Evolutionary conservation across 2,113 vertebrate species (phyloP), one percentile per base, ranked within the genome.

Genomic region (Lethenteron reissneri): DNA sequence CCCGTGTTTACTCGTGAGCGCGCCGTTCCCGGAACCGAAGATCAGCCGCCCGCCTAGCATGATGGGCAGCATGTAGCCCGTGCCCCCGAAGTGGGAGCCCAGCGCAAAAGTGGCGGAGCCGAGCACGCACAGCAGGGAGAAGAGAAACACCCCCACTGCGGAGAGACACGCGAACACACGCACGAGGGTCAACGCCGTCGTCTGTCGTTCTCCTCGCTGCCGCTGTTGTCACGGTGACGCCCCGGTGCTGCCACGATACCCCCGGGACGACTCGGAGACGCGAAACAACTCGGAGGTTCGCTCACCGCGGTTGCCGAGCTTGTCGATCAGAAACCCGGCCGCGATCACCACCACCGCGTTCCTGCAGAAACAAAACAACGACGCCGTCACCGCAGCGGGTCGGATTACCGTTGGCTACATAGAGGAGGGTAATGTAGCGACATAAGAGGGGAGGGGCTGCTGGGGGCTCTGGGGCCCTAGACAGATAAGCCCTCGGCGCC

Each of bases 41-140:
- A 89, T 75, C 64, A 87, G 74, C 12, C 84, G 83, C 62, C 85
- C 86, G 0, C 79, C 83, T 58, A 89, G 80, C 85, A 88, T 87
- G 62, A 85, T 74, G 0, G 82, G 85, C 71, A 88, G 79, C 73
- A 88, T 81, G 74, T 85, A 84, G 0, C 81, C 74, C 0, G 78
- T 84, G 60, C 85, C 85, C 74, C 81, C 86, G 72, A 86, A 87
- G 77, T 86, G 85, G 72, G 83, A 87, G 6, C 86, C 86, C 73
- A 87, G 76, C 1, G 85, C 84, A 74, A 87, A 88, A 70, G 86
- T 73, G 5, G 81, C 80, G 0, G 82, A 86, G 17, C 84, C 85
- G 80, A 88, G 73, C 70, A 85, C 79, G 56, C 82, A 84, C 72
- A 87, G 76, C 70, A 84, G 83, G 56, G 85, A 86, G 78, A 87